These are phyloP conservation scores for Drosophila sordidula DNA, from an alignment of 2,888 invertebrate genomes.

Conservation along the genomic window DNA sequence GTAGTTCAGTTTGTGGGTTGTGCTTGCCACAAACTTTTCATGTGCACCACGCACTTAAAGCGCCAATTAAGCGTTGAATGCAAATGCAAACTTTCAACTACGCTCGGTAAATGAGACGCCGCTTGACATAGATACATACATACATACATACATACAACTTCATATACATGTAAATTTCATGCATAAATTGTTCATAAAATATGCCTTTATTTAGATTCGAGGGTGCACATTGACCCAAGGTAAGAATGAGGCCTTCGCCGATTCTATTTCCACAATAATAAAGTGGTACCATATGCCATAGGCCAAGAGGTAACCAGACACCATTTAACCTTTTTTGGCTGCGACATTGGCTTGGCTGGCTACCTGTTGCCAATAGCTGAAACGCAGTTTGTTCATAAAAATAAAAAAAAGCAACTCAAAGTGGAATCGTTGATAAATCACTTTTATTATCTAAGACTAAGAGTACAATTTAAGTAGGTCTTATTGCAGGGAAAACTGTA, in stretches of 20 bases:
- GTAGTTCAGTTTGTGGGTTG: not conserved
- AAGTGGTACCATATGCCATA: conserved; percentile 3
- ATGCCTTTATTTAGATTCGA: not conserved
- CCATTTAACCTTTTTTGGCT: conserved; percentile 41
- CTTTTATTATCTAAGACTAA: conserved; percentile 57
- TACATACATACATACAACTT: not conserved
- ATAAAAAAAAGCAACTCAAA: not conserved
- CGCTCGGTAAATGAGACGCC: not conserved
- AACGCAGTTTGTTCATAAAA: conserved; percentile 31
- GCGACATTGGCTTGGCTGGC: conserved; percentile 6
- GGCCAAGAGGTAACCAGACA: conserved; percentile 41
- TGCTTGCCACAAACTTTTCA: conserved; percentile 1
- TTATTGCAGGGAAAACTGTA: conserved; percentile 18
- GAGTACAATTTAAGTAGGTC: conserved; percentile 44
- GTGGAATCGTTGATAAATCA: conserved; percentile 42
- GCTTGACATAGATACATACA: conserved; percentile 11
- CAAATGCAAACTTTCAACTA: conserved; percentile 10
- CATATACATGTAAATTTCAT: not conserved
- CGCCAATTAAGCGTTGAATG: conserved; percentile 19
- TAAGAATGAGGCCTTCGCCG: conserved; percentile 34
- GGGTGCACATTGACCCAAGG: conserved; percentile 25
- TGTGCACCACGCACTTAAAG: conserved; percentile 10
- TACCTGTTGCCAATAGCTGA: conserved; percentile 17
- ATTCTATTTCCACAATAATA: conserved; percentile 35
- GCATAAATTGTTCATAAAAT: not conserved